Conservation (phyloP, 2,113 vertebrate species). For the Alethe diademata region DNA sequence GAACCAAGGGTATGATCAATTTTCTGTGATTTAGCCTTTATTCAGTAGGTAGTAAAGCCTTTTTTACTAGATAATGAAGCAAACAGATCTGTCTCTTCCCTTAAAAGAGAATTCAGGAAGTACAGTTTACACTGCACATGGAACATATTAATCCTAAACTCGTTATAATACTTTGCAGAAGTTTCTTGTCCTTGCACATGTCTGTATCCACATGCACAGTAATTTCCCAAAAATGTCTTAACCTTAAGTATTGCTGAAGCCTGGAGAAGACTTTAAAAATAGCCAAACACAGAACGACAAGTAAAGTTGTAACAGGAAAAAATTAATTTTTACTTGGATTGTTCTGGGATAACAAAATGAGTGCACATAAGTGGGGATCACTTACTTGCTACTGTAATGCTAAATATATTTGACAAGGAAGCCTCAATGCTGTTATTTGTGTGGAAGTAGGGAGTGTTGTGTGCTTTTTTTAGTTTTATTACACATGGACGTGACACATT, state of each 20-base stretch:
- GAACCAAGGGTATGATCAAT: background rate
- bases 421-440: background rate
- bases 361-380: background rate
- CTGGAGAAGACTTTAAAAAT: background rate
- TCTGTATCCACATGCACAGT: background rate
- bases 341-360: background rate
- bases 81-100: constrained; percentile 4
- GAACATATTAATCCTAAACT: constrained; percentile 45
- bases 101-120: constrained; percentile 38
- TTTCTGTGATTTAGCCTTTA: background rate
- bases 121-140: constrained; percentile 30
- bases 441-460: background rate
- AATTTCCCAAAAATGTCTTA: background rate
- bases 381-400: background rate
- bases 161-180: constrained; percentile 34
- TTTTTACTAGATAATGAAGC: background rate
- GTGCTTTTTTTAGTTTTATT: background rate
- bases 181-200: constrained; percentile 26
- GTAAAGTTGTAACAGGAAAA: constrained; percentile 5
- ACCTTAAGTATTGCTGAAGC: background rate
- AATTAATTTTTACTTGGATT: background rate
- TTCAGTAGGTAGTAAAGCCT: background rate
- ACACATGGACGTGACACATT: background rate
- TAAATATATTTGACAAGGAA: background rate
- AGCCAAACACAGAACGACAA: background rate